A percentile compares a stretch with the other conserved stretches of the same genome.
Conservation (phyloP, 2,888 invertebrate species). For the Drosophila formosana region DNA sequence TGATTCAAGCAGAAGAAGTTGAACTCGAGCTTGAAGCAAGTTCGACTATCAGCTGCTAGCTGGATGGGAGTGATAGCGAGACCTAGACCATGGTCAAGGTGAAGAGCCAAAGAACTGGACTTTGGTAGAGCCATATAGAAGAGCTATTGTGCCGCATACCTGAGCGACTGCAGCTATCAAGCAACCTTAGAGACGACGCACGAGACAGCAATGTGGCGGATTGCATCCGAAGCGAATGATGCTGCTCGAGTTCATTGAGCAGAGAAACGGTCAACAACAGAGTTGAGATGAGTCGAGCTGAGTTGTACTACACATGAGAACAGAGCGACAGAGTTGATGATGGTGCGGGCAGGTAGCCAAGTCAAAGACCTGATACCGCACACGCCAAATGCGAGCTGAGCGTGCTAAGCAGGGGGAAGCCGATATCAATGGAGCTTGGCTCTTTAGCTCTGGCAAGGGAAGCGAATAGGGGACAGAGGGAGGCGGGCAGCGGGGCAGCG, state of each 20-base stretch:
- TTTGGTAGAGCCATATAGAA: neutral
- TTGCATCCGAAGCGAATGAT: slow-evolving; percentile 15
- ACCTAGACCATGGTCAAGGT: slow-evolving; percentile 13
- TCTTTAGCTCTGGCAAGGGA: neutral
- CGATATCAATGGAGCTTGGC: slow-evolving; percentile 54
- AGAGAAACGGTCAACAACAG: slow-evolving; percentile 9
- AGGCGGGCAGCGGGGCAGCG: neutral
- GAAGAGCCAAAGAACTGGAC: neutral
- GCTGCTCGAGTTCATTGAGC: slow-evolving; percentile 51
- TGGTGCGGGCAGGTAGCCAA: slow-evolving; percentile 59
- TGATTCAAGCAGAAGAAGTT: neutral
- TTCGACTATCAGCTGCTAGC: slow-evolving; percentile 22
- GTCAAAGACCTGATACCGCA: slow-evolving; percentile 79
- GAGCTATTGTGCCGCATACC: slow-evolving; percentile 27
- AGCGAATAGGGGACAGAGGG: neutral
- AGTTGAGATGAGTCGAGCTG: neutral
- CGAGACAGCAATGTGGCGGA: neutral
- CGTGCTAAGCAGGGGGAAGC: slow-evolving; percentile 59
- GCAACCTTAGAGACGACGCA: slow-evolving; percentile 28
- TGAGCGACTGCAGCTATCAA: slow-evolving; percentile 29
- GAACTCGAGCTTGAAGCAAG: slow-evolving; percentile 9
- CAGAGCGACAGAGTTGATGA: slow-evolving; percentile 23
- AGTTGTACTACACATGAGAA: neutral
- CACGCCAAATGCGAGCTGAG: slow-evolving; percentile 66
- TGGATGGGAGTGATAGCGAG: slow-evolving; percentile 8